Evolutionary conservation across 2,113 vertebrate genomes (phyloP).

Genomic region (Amblyornis subalaris): DNA sequence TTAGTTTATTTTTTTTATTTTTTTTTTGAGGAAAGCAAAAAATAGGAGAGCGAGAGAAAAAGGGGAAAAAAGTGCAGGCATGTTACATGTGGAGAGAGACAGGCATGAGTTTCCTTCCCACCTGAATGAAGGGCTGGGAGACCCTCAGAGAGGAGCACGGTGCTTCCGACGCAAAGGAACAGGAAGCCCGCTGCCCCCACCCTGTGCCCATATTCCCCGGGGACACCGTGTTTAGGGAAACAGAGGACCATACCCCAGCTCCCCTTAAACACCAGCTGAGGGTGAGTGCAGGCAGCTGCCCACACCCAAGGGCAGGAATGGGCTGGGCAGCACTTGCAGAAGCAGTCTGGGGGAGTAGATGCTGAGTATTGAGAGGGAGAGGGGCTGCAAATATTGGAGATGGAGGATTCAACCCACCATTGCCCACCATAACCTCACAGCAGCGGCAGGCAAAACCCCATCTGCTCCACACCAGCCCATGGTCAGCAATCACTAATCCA

Average conservation of each 20-base stretch:
- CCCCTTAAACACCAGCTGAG: accelerated
- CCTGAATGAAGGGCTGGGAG: background rate
- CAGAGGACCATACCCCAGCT: background rate
- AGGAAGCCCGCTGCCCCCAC: background rate
- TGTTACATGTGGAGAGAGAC: background rate
- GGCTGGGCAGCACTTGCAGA: background rate
- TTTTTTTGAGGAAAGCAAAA: background rate
- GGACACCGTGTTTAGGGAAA: background rate
- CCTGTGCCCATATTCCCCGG: background rate
- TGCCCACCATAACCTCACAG: background rate
- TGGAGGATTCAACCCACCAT: background rate
- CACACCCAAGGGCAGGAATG: background rate
- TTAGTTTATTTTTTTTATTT: background rate
- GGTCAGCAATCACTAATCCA: conserved; percentile 34
- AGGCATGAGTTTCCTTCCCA: background rate
- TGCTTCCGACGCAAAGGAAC: background rate
- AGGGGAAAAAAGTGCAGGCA: background rate
- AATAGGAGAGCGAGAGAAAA: background rate
- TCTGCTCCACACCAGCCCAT: background rate
- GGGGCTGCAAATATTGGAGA: background rate
- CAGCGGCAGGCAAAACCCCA: background rate
- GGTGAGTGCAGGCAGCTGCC: background rate
- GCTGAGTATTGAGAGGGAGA: accelerated
- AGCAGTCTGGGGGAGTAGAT: background rate
- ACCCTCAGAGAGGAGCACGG: background rate